Conservation (phyloP, 2,888 invertebrate species). For the Diabrotica balteata region DNA sequence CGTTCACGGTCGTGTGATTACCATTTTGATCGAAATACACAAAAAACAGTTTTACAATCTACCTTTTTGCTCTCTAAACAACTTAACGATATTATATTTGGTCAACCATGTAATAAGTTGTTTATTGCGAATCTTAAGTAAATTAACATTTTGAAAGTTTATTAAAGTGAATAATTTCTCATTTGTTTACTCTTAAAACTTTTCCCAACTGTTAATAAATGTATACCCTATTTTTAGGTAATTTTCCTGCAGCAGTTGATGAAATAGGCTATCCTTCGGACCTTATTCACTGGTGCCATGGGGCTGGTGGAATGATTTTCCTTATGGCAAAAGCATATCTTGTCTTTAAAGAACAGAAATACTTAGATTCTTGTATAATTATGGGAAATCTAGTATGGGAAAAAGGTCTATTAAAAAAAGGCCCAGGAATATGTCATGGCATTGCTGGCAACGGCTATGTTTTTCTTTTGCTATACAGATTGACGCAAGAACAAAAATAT, state of each 20-base stretch:
- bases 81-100: no score
- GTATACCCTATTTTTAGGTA: slow-evolving; percentile 34
- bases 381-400: slow-evolving; percentile 83
- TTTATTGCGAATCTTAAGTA: no score
- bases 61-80: no score
- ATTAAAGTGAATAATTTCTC: no score
- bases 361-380: slow-evolving; percentile 70
- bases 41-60: no score
- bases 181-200: no score
- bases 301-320: slow-evolving; percentile 81
- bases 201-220: no score
- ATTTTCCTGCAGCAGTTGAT: slow-evolving; percentile 68
- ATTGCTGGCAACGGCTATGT: slow-evolving; percentile 84
- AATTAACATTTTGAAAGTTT: no score
- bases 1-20: no score
- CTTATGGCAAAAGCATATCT: slow-evolving; percentile 82
- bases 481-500: slow-evolving; percentile 75
- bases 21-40: no score
- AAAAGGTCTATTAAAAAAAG: slow-evolving; percentile 83
- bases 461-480: slow-evolving; percentile 75
- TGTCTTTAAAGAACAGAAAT: slow-evolving; percentile 76
- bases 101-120: no score
- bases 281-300: slow-evolving; percentile 91
- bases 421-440: slow-evolving; percentile 91
- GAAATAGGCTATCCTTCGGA: slow-evolving; percentile 71